Percentiles rank a stretch among this genome's conserved stretches.
These are phyloP conservation scores for Aspidiotus rigidus DNA, from an alignment of 2,888 invertebrate species.

Conservation along the genomic window DNA sequence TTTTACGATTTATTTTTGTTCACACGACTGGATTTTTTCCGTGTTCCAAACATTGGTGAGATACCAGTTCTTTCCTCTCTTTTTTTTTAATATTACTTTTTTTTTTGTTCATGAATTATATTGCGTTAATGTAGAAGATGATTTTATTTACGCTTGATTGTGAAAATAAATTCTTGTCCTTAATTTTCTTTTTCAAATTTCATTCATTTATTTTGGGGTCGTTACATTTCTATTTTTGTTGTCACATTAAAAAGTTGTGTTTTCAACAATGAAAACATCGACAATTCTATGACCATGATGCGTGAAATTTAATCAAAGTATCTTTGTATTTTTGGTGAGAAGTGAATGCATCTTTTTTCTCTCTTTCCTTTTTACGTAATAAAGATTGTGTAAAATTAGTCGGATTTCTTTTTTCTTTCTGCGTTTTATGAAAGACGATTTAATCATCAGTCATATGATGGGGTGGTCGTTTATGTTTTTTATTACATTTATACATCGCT, in stretches of 20 bases:
- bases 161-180: conserved; percentile 5
- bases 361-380: background rate
- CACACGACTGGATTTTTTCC: conserved; percentile 7
- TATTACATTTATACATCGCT: conserved; percentile 61
- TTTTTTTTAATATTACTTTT: background rate
- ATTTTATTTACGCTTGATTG: conserved; percentile 14
- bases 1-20: background rate
- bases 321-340: background rate
- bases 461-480: conserved; percentile 35
- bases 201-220: background rate
- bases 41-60: background rate
- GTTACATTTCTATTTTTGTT: background rate
- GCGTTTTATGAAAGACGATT: background rate
- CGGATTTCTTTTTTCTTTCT: background rate
- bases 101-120: background rate
- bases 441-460: conserved; percentile 24
- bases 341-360: background rate
- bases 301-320: background rate
- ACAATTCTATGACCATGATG: background rate
- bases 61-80: background rate
- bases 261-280: too few species aligned
- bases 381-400: background rate
- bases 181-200: background rate
- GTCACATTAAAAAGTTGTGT: too few species aligned
- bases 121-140: conserved; percentile 2